These are phyloP conservation scores for Drosophila subsilvestris DNA, from an alignment of 2,888 invertebrate genomes.

Conservation along the genomic window DNA sequence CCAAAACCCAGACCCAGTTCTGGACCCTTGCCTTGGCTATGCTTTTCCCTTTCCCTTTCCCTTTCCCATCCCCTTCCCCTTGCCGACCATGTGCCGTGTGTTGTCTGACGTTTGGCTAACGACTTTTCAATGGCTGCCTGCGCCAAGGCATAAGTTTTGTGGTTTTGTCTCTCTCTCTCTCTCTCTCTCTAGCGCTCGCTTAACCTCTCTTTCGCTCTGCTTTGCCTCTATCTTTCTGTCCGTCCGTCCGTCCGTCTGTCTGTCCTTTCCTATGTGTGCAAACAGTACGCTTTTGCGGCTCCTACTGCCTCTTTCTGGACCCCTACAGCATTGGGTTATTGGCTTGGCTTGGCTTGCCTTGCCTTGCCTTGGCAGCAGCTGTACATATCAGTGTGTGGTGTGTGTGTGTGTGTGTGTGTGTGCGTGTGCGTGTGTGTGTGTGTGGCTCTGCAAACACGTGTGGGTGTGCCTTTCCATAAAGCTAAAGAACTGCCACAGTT, in stretches of 20 bases:
- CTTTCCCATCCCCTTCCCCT: conserved; percentile 8
- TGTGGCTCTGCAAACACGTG: conserved; percentile 34
- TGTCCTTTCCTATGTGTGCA: conserved; percentile 31
- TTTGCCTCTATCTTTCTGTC: background rate
- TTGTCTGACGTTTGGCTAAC: conserved; percentile 76
- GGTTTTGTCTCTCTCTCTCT: conserved; percentile 15
- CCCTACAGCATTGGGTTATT: conserved; percentile 57
- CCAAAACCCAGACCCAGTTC: conserved; percentile 6
- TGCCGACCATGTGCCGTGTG: conserved; percentile 47
- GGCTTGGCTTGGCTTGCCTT: conserved; percentile 71
- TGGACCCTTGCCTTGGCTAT: conserved; percentile 12
- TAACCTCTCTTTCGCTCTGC: background rate
- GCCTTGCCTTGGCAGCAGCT: conserved; percentile 66
- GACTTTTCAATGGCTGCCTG: conserved; percentile 75
- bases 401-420: conserved; percentile 10
- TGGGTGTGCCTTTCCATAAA: conserved; percentile 51
- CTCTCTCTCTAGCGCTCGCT: background rate
- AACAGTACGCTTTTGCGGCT: conserved; percentile 51
- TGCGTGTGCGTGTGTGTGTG: background rate
- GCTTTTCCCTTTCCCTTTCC: background rate
- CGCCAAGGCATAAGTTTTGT: conserved; percentile 71
- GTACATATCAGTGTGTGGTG: conserved; percentile 32
- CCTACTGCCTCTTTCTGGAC: conserved; percentile 25
- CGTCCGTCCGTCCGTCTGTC: background rate
- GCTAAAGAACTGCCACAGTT: conserved; percentile 76